A percentile compares a stretch with the other conserved stretches of the same genome.
phyloP scores from a whole-genome alignment of 2,797 vertebrate genomes.

The Diglossa cyanea region DNA sequence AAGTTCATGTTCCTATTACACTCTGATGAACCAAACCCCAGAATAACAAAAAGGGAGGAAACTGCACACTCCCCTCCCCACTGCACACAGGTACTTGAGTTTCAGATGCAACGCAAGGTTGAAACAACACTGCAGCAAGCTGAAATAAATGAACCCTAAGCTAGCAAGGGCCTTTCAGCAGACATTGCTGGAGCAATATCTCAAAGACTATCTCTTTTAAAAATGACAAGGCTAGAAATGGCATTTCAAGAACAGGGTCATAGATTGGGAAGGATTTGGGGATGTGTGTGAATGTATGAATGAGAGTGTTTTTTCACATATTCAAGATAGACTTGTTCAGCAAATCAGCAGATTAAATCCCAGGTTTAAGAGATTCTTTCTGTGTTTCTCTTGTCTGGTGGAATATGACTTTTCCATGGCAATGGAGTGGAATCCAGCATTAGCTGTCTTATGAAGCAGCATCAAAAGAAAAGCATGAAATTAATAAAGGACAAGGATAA shows the following conservation, averaged over 20 bases:
- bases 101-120: not conserved
- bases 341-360: not conserved
- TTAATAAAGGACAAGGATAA: not conserved
- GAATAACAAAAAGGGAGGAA: not conserved
- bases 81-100: not conserved
- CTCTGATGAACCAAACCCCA: not conserved
- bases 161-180: not conserved
- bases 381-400: not conserved
- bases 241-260: not conserved
- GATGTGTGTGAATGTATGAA: not conserved
- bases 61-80: not conserved
- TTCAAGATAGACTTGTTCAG: not conserved
- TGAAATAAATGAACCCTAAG: not conserved
- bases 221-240: not conserved
- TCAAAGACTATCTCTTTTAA: not conserved
- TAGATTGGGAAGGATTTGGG: not conserved
- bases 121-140: not conserved
- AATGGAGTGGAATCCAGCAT: not conserved
- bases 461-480: not conserved
- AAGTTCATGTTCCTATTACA: not conserved
- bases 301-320: not conserved
- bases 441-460: not conserved
- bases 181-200: not conserved
- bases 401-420: not conserved
- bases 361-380: not conserved